These are phyloP conservation scores for Lamellibrachia satsuma DNA, from an alignment of 2,888 invertebrate genomes.

Conservation along the genomic window DNA sequence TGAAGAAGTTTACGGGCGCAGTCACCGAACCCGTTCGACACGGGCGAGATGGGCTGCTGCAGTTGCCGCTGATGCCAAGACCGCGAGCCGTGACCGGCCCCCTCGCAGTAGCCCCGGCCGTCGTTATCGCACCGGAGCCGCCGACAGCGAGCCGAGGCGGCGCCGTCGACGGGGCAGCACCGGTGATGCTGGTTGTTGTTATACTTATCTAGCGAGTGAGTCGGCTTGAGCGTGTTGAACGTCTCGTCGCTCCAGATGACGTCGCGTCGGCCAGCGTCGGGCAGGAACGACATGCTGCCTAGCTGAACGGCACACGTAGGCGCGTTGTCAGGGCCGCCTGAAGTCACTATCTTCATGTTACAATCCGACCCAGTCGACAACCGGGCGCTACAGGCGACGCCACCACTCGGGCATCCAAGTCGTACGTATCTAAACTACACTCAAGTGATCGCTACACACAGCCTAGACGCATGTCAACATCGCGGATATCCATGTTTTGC, in stretches of 20 bases:
- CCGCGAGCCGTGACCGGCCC: not conserved
- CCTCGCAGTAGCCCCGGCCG: not conserved
- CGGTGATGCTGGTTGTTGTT: not conserved
- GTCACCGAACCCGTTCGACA: not conserved
- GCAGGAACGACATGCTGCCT: not conserved
- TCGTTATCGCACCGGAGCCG: not conserved
- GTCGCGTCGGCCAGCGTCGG: not conserved
- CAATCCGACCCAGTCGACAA: not conserved
- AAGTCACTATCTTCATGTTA: slow-evolving; percentile 1
- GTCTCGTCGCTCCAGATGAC: slow-evolving; percentile 17
- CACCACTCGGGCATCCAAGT: not conserved
- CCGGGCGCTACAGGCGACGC: not conserved
- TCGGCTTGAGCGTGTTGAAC: not conserved
- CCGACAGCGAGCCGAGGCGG: not conserved
- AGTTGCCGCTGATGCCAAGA: not conserved
- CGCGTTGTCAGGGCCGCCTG: not conserved
- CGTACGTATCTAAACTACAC: not conserved
- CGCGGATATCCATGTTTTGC: not conserved
- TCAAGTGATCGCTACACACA: not conserved
- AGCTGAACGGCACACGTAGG: not conserved
- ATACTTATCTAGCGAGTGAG: not conserved
- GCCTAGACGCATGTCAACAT: not conserved
- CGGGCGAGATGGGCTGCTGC: not conserved
- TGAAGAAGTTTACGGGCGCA: not conserved
- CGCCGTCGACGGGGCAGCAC: not conserved